phyloP scores from a whole-genome alignment of 2,113 vertebrate species.

The Neodon shergylaensis region DNA sequence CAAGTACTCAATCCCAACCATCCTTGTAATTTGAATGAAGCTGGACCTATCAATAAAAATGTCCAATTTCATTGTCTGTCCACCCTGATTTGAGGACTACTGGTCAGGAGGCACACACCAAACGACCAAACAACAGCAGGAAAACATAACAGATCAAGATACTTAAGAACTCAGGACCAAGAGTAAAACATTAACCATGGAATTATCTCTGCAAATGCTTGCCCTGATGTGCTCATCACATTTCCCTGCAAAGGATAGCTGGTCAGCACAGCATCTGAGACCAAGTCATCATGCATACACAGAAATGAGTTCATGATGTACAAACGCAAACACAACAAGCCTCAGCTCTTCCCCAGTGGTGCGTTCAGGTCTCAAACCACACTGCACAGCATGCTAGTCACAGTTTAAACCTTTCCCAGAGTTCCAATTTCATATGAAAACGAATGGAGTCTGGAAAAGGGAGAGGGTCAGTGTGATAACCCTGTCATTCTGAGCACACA shows the following conservation, averaged over 20 bases:
- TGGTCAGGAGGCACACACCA: rapidly evolving
- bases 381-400: background rate
- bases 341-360: background rate
- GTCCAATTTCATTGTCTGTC: background rate
- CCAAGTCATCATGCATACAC: background rate
- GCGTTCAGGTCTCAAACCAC: background rate
- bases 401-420: background rate
- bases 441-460: background rate
- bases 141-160: background rate
- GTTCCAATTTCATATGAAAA: background rate
- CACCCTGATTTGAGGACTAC: background rate
- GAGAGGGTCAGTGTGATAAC: no score
- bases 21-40: background rate
- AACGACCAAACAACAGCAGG: background rate
- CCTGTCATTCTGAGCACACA: background rate
- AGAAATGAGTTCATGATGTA: background rate
- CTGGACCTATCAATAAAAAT: background rate
- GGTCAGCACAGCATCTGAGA: background rate
- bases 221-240: background rate
- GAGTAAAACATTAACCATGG: background rate
- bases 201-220: background rate
- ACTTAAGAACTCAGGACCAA: background rate
- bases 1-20: background rate
- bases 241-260: background rate
- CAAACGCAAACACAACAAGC: background rate